Base-by-base conservation (phyloP, 2,888 invertebrate genomes). In the Archips crataeganus region DNA sequence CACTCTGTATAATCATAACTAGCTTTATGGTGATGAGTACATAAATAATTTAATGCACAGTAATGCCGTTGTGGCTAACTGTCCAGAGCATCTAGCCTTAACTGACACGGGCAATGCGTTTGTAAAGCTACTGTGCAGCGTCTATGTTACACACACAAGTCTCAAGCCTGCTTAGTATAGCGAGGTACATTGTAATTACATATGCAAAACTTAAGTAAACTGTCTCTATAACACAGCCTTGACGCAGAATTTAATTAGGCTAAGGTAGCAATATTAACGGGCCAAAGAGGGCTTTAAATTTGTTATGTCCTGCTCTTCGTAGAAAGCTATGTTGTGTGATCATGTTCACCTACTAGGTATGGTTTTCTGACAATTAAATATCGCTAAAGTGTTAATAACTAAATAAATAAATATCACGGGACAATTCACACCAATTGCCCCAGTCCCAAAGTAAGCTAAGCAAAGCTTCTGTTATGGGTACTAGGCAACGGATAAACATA, bases 21-120 rank as follows among this genome's bases (percentile, higher is more conserved):
- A 76, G 76, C 76, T 77, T 82, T 81, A 82, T 85, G 79, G 78
- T 82, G 82, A 82, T 84, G 81, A 84, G 79, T 82, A 80, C 79
- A 79, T 84, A 81, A 83, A 86, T 86, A 84, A 84, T 84, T 82
- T 72, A 88, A 82, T 78, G 66, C 78, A 64, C 39, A 71, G 66
- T 64, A 64, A 66, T 71, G 65, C 60, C 11, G 63, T 23, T 47
- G 45, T 39, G 61, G 63, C 47, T 66, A 74, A 49, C 62, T 67
- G 71, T 64, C 71, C 65, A 68, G 67, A 10, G 45, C 54, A 59
- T 64, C 54, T 62, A 64, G 47, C 63, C 61, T 73, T 51, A 64
- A 64, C 74, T 74, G 65, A 32, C 62, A 42, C 23, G 61, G 54
- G 15, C 15, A 54, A 6, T 23, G 54, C 23, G 60, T 39, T 60